phyloP scores from a whole-genome alignment of 2,113 vertebrate genomes.

The Eurypyga helias region DNA sequence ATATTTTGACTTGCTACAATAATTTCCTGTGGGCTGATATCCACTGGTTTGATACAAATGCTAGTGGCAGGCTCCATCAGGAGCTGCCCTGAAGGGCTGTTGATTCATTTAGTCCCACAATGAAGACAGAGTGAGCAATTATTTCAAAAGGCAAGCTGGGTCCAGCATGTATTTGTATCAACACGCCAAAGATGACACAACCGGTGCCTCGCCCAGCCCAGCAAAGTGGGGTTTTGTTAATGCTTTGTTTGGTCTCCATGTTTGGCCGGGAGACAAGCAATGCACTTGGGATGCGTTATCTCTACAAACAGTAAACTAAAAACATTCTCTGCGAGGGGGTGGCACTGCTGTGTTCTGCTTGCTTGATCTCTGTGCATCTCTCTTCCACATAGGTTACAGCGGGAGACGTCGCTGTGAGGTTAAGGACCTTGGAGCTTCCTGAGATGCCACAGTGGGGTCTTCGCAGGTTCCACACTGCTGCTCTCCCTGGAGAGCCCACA shows the following conservation, averaged over 20 bases:
- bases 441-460: not conserved
- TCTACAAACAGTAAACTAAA: not conserved
- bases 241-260: not conserved
- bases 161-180: slow-evolving; percentile 23
- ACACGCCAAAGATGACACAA: not conserved
- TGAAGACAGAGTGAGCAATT: slow-evolving; percentile 39
- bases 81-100: not conserved
- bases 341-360: not conserved
- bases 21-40: not conserved
- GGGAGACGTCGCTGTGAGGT: not conserved
- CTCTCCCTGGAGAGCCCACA: not conserved
- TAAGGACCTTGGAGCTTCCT: not conserved
- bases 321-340: not conserved
- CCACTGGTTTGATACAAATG: slow-evolving; percentile 26
- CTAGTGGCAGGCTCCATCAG: slow-evolving; percentile 34
- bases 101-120: slow-evolving; percentile 41
- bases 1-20: slow-evolving; percentile 50
- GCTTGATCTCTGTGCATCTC: not conserved
- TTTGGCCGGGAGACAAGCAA: not conserved
- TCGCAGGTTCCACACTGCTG: accelerated
- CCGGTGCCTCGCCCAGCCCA: not conserved
- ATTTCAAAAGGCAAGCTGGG: slow-evolving; percentile 41
- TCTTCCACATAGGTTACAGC: not conserved
- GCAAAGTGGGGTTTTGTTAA: not conserved
- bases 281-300: not conserved